Conservation (phyloP, 2,113 vertebrate genomes). For the Melierax canorus region DNA sequence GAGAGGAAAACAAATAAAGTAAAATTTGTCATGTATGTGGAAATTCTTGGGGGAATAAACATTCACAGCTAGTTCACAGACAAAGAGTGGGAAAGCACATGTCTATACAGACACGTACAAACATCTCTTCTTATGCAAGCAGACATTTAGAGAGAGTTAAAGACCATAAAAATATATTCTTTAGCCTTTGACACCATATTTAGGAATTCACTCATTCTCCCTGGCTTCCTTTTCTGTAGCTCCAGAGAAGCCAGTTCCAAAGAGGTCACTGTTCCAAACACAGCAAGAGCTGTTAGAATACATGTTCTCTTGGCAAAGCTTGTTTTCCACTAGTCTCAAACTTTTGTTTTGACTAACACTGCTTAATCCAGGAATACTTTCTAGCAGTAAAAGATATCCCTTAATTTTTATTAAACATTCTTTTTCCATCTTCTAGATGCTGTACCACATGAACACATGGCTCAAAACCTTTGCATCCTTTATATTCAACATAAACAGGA, state of each 20-base stretch:
- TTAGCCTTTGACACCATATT: background rate
- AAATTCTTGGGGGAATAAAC: background rate
- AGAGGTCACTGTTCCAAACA: background rate
- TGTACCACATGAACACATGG: background rate
- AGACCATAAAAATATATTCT: background rate
- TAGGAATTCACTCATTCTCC: background rate
- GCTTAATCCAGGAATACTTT: background rate
- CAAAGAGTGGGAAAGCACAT: background rate
- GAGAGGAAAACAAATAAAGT: background rate
- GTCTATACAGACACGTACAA: background rate
- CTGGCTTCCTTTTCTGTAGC: background rate
- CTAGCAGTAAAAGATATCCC: background rate
- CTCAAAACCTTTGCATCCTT: background rate
- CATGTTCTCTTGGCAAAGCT: background rate
- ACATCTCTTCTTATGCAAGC: background rate
- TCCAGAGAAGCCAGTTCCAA: background rate
- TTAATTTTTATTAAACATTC: background rate
- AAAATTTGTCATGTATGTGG: background rate
- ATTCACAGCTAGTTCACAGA: background rate
- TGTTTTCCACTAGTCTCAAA: background rate
- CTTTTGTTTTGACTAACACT: background rate
- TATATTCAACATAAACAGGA: background rate
- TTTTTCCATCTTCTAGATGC: background rate
- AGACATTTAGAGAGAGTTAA: background rate
- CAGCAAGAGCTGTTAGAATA: background rate